Base-by-base conservation (phyloP, 2,888 invertebrate genomes). In the Hyalella azteca region DNA sequence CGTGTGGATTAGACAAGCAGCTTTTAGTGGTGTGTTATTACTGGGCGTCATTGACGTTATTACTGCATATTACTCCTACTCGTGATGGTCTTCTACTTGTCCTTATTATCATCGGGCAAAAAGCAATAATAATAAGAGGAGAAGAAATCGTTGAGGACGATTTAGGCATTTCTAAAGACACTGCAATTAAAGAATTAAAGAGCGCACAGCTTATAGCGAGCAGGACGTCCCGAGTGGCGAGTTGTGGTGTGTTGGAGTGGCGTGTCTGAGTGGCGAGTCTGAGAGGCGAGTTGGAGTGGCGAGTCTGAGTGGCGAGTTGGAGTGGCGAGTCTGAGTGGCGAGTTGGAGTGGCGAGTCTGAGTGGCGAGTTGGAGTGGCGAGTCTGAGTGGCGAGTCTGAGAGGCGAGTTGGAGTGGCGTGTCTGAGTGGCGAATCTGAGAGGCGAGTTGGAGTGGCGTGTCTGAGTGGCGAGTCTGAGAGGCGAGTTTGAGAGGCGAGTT, bases 21-120 rank as follows among this genome's bases (percentile, higher is more conserved):
- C 66, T 66, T 66, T 66, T 66, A 66, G 66, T 66, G 66, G 66
- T 66, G 66, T 66, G 66, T 66, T 66, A 66, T 66, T 66, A 66
- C 66, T 36, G 66, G 36, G 66, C 66, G 66, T 66, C 66, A 66
- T 66, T 66, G 66, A 36, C 66, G 66, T 66, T 66, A 66, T 66
- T 66, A 66, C 36, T 66, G 66, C 66, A 36, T 66, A 66, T 66
- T 66, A 66, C 66, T 66, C 66, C 36, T 66, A 66, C 36, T 66
- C 66, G 32, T 66, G 66, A 66, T 66, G 36, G 66, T 66, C 66
- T 66, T 66, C 66, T 66, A 66, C 66, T 66, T 36, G 54, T 54
- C 54, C 7, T 54, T 54, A 66, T 59, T 59, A 59, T 66, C 36
- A 66, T 66, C 36, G 66, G 29, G 54, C 26, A 54, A 54, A 54